These are phyloP conservation scores for Euborellia annulipes DNA, from an alignment of 1,140 invertebrate genomes.

Conservation along the genomic window DNA sequence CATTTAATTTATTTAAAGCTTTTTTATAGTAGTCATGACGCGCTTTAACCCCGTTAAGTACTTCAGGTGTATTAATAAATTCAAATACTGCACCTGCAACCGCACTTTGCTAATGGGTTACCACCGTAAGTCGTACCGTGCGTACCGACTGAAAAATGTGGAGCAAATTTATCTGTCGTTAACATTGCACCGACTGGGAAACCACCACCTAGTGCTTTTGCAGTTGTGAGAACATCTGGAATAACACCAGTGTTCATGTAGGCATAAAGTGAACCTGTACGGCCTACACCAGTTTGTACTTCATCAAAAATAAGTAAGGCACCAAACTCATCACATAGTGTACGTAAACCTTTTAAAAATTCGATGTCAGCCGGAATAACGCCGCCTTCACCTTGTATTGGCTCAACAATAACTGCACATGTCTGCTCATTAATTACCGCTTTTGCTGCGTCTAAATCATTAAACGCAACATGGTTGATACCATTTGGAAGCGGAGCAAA, in stretches of 20 bases:
- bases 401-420: no score
- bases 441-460: no score
- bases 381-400: slow-evolving; percentile 1
- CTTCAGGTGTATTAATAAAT: background rate
- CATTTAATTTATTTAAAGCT: background rate
- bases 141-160: background rate
- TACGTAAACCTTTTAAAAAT: background rate
- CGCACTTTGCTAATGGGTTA: background rate
- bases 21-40: background rate
- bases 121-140: background rate
- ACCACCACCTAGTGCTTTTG: slow-evolving; percentile 62
- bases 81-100: background rate
- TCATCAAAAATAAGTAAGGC: slow-evolving; percentile 81
- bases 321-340: background rate
- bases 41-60: background rate
- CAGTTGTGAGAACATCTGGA: slow-evolving; percentile 33
- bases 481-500: no score
- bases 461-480: no score
- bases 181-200: background rate
- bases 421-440: no score
- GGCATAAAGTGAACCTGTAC: slow-evolving; percentile 82
- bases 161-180: background rate
- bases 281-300: slow-evolving; percentile 36
- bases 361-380: background rate
- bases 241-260: slow-evolving; percentile 83